Evolutionary conservation across 1,140 invertebrate species (phyloP), one percentile per base, ranked within the genome.

Genomic region (Carcinoscorpius rotundicauda): DNA sequence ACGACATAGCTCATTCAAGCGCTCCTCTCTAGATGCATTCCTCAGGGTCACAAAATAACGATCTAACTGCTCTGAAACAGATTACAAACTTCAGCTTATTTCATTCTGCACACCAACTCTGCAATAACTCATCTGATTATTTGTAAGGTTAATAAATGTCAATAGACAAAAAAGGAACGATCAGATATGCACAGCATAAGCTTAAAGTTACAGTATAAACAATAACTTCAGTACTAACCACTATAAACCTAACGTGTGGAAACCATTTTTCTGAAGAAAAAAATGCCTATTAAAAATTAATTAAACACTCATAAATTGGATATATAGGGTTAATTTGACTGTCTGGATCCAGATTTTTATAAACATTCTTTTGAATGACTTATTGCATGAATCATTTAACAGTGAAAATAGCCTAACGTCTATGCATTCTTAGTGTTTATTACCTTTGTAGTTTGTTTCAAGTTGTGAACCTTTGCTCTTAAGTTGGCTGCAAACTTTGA

Each of bases 31-130:
- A 71, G 87, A 89, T 73, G 87, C 88, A 80, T 92, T 91, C 71
- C 90, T 84, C 72, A 93, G 87, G 71, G 87, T 83, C 70, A 89
- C 85, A 79, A 92, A 93, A 65, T 83, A 84, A 72, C 82, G 78
- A 68, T 87, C 84, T 11, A 87, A 74, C 71, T 84, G 83, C 72
- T 85, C 84, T 81, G 73, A 68, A 63, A 70, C 51, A 66, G 57
- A 61, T 58, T 63, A 66, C 59, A 64, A 64, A 68, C 29, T 49
- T 50, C 63, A 61, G 5, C 29, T 29, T 29, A 29, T 29, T 29
- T 29, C 29, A 29, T 1, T 29, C 29, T 29, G 2, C 29, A 29
- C 29, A 29, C 29, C 29, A 29, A 29, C 29, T 29, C 2, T 29
- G 29, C 29, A 29, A 29, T 29, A 29, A 29, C 29, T 29, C 2